Base-by-base conservation (phyloP, 2,888 invertebrate genomes). In the Hesperia comma region DNA sequence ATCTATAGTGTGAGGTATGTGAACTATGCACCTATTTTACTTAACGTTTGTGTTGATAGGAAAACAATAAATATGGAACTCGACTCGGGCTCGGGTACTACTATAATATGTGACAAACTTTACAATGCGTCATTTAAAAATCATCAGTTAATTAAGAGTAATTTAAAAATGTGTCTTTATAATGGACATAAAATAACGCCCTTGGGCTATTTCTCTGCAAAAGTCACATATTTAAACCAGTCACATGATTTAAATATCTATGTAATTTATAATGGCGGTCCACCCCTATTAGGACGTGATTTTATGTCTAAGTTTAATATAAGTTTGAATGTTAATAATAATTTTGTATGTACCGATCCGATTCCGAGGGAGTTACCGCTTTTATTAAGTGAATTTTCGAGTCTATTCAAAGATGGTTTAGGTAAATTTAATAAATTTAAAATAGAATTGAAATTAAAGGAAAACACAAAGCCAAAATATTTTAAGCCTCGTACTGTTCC, bases 161-260 rank as follows among this genome's bases (percentile, higher is more conserved):
- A 60, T 43, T 62, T 71, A 43, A 73, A 63, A 67, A 72, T 74
- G 69, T 75, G 75, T 69, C 67, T 74, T 1, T 74, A 76, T 49
- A 69, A 73, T n/a, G 73, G 74, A 33, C 73, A 74, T 67, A 72
- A 71, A 71, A 72, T 75, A 46, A 55, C 54, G 26, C 63, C 63
- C 32, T 7, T 26, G n/a, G 62, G 62, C 12, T 62, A 62, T 33
- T 26, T 62, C 12, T 19, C 41, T 10, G 40, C 54, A 41, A 54
- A 6, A 6, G 33, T 62, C 54, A 8, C 54, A 26, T 62, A 41
- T 54, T 37, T 21, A 15, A 21, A 54, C 19, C 41, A 41, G n/a
- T 21, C 6, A 37, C 15, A 21, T 21, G 54, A 26, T 1, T 21
- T 62, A 26, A 62, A 62, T 41, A 19, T 62, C 12, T 62, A 62